Conservation (phyloP, 2,888 invertebrate species). For the Heliconius erato region DNA sequence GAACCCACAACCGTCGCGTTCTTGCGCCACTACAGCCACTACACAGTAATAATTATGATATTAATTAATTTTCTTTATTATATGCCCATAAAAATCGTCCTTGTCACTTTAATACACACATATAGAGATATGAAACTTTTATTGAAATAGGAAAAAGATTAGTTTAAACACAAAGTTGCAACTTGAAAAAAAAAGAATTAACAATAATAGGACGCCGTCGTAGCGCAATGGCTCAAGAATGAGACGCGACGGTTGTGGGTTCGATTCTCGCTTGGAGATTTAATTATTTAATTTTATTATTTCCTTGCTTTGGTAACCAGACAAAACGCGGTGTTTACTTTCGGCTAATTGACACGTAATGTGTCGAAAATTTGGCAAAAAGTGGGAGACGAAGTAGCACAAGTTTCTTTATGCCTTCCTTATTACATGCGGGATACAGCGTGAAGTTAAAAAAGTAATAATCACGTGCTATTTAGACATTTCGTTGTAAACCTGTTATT, state of each 20-base stretch:
- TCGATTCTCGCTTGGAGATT: neutral
- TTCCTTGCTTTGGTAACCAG: too few relatives aligned
- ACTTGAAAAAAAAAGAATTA: neutral
- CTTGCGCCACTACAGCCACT: too few relatives aligned
- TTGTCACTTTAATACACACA: conserved; percentile 1
- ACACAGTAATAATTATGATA: neutral
- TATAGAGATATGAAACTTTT: neutral
- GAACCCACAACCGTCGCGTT: too few relatives aligned
- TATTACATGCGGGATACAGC: neutral
- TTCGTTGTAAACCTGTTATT: conserved; percentile 34
- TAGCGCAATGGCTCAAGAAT: neutral
- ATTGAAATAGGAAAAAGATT: neutral
- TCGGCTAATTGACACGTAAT: too few relatives aligned
- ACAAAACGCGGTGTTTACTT: too few relatives aligned
- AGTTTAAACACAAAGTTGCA: neutral
- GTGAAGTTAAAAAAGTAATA: neutral
- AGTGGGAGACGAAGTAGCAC: too few relatives aligned
- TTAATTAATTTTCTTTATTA: conserved; percentile 12
- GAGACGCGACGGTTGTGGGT: neutral
- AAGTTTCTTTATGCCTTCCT: too few relatives aligned
- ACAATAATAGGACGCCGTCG: neutral
- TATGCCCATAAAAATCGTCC: neutral
- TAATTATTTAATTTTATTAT: neutral
- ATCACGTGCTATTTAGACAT: conserved; percentile 34
- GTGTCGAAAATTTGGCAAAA: too few relatives aligned